Evolutionary conservation across 2,888 invertebrate genomes (phyloP), one percentile per base, ranked within the genome.

Genomic region (Cephus spinipes): DNA sequence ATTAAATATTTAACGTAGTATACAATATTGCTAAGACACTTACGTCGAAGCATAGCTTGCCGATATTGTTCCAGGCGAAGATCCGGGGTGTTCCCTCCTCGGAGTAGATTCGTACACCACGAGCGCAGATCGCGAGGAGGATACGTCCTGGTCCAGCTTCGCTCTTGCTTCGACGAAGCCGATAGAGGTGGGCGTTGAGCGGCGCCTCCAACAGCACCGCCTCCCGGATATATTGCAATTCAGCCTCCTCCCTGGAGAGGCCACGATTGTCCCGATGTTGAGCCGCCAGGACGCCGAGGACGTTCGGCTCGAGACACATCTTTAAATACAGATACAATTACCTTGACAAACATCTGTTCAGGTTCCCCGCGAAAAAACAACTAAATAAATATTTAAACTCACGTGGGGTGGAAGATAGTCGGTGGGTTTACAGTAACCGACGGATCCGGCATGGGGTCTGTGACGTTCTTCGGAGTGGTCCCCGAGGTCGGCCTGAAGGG

Each of bases 61-160:
- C 97, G 82, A 99, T 99, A 86, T 97, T 97, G 87, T 97, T 97
- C 99, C 99, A 99, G 79, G 97, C 95, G 90, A 98, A 98, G 83
- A 96, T 84, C 75, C 90, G 85, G 12, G 90, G 89, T 30, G 86
- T 88, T 84, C 93, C 94, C 92, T 94, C 94, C 90, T 95, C 95
- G 36, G 95, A 94, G 85, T 97, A 95, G 83, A 98, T 96, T 92
- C 97, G 96, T 80, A 99, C 95, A 77, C 98, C 98, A 89, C 96
- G 96, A 74, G 98, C 97, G 89, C 98, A 98, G 79, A 99, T 96
- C 77, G 98, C 97, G 83, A 99, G 94, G 94, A 97, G 96, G 31
- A 97, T 96, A 85, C 96, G 94, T 90, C 98, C 94, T 68, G 95
- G 94, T 80, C 96, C 94, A 81, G 93, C 92, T 93, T 97, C 96